phyloP scores from a whole-genome alignment of 2,888 invertebrate genomes.

The Creontiades dilutus region DNA sequence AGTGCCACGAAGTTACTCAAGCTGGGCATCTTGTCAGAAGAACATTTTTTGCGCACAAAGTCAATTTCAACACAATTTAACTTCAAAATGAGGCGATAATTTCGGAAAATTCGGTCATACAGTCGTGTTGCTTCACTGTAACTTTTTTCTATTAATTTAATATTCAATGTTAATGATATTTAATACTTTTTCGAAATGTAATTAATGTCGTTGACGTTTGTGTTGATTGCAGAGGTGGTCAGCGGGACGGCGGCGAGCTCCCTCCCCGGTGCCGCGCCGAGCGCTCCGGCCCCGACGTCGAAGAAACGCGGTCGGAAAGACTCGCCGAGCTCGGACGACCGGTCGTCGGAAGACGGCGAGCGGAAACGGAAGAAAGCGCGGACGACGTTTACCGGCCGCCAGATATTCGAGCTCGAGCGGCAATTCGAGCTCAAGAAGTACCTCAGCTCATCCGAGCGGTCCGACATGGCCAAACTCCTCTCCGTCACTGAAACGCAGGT shows the following conservation, averaged over 20 bases:
- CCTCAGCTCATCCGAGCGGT: constrained; percentile 94
- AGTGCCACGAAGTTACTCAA: no score
- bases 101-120: no score
- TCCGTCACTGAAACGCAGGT: constrained; percentile 99
- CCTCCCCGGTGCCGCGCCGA: constrained; percentile 63
- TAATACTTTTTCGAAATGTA: no score
- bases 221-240: constrained; percentile 61
- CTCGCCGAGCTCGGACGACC: constrained; percentile 74
- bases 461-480: constrained; percentile 95
- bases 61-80: no score
- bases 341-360: constrained; percentile 77
- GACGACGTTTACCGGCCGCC: constrained; percentile 96
- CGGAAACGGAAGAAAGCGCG: constrained; percentile 91
- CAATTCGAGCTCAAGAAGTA: constrained; percentile 98
- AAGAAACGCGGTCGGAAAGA: constrained; percentile 73
- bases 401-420: constrained; percentile 97
- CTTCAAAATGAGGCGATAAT: no score
- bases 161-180: no score
- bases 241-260: constrained; percentile 68
- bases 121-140: no score
- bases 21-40: no score
- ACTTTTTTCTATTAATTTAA: no score
- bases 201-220: not conserved
- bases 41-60: no score
- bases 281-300: constrained; percentile 33